phyloP scores from a whole-genome alignment of 2,113 vertebrate species.

The Actenoides hombroni region DNA sequence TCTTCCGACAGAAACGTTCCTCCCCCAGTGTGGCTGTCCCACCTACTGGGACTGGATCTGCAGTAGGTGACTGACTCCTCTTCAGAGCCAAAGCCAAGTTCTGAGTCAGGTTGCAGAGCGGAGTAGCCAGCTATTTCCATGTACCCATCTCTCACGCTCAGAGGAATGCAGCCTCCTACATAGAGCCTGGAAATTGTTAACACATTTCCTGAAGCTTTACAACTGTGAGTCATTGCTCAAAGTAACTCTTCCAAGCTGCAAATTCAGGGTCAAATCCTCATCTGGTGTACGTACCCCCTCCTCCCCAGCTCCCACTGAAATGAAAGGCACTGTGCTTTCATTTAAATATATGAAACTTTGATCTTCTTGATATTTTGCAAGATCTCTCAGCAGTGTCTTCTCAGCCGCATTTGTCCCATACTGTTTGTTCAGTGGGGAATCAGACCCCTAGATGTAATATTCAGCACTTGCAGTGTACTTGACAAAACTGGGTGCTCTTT shows the following conservation, averaged over 20 bases:
- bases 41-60: conserved; percentile 41
- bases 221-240: conserved; percentile 42
- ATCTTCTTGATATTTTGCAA: background rate
- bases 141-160: conserved; percentile 12
- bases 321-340: background rate
- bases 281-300: background rate
- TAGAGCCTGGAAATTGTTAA: conserved; percentile 51
- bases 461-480: background rate
- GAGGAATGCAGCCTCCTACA: conserved; percentile 59
- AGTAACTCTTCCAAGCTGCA: conserved; percentile 32
- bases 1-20: background rate
- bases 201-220: conserved; percentile 53
- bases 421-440: background rate
- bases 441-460: background rate
- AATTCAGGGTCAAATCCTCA: conserved; percentile 9
- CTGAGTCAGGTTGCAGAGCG: conserved; percentile 39
- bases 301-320: background rate
- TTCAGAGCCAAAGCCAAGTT: conserved; percentile 46
- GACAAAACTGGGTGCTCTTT: background rate
- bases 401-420: background rate
- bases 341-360: conserved; percentile 1
- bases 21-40: background rate
- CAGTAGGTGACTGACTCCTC: conserved; percentile 10
- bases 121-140: background rate
- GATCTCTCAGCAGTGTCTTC: background rate